Percentiles rank a stretch among this genome's conserved stretches.
Evolutionary conservation across 2,888 invertebrate species (phyloP).

Genomic region (Leptopterna dolabrata): DNA sequence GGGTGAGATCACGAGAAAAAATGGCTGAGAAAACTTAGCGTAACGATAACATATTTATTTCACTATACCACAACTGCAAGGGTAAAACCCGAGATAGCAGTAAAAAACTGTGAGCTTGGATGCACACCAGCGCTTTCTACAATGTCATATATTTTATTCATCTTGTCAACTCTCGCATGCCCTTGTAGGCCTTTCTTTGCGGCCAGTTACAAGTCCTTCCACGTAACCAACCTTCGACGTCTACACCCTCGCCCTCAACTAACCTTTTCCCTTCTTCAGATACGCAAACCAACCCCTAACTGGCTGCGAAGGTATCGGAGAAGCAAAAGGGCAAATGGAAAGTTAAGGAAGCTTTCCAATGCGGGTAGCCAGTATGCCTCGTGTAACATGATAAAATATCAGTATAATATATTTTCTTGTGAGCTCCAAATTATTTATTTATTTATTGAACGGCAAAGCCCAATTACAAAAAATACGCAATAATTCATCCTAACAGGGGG

Average conservation of each 20-base stretch:
- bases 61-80: not conserved
- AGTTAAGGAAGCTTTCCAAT: not conserved
- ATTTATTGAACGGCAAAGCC: not conserved
- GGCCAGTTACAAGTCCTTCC: slow-evolving; percentile 3
- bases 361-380: not conserved
- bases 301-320: not conserved
- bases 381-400: not conserved
- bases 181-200: not conserved
- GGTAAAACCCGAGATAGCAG: not conserved
- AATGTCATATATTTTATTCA: slow-evolving; percentile 11
- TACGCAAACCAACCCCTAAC: not conserved
- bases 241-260: not conserved
- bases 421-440: no score
- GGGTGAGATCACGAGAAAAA: no score
- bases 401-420: no score
- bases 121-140: not conserved
- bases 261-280: not conserved
- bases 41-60: not conserved
- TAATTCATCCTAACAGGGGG: no score
- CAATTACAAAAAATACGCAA: no score
- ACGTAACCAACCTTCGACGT: not conserved
- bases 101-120: not conserved
- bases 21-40: no score
- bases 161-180: not conserved
- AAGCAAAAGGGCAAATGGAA: not conserved